phyloP scores from a whole-genome alignment of 2,888 invertebrate genomes.

The Trachelus stipa region DNA sequence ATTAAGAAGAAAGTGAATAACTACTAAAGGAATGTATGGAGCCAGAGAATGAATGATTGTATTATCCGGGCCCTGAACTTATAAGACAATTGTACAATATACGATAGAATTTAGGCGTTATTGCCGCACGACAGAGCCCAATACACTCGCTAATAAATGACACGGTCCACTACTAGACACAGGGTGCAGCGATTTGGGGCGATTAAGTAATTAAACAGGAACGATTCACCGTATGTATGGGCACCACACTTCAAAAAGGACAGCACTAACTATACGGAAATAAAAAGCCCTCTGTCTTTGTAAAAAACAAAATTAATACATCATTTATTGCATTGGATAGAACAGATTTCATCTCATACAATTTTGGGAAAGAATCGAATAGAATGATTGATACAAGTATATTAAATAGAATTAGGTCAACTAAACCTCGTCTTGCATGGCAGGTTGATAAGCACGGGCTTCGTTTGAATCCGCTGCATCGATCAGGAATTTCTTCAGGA shows the following conservation, averaged over 20 bases:
- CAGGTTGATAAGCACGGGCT: slow-evolving; percentile 69
- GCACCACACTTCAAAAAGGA: not conserved
- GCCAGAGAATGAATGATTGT: not conserved
- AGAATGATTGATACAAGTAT: not conserved
- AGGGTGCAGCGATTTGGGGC: not conserved
- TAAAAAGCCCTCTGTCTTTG: not conserved
- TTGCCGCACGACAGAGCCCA: not conserved
- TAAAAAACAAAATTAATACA: not conserved
- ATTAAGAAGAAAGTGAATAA: not conserved
- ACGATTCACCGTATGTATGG: not conserved
- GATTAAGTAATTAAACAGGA: not conserved
- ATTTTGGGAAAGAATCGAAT: not conserved
- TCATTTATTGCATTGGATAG: not conserved
- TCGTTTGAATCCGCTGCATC: slow-evolving; percentile 68
- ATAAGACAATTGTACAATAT: not conserved
- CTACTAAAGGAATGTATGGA: not conserved
- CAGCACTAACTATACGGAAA: not conserved
- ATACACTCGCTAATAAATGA: not conserved
- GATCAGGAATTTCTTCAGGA: slow-evolving; percentile 78
- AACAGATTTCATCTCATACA: not conserved
- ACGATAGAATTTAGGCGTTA: not conserved
- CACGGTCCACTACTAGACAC: not conserved
- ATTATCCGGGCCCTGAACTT: not conserved
- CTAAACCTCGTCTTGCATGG: slow-evolving; percentile 70
- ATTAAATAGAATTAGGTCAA: not conserved